Evolutionary conservation across 2,888 invertebrate species (phyloP).

Genomic region (Crioceris asparagi): DNA sequence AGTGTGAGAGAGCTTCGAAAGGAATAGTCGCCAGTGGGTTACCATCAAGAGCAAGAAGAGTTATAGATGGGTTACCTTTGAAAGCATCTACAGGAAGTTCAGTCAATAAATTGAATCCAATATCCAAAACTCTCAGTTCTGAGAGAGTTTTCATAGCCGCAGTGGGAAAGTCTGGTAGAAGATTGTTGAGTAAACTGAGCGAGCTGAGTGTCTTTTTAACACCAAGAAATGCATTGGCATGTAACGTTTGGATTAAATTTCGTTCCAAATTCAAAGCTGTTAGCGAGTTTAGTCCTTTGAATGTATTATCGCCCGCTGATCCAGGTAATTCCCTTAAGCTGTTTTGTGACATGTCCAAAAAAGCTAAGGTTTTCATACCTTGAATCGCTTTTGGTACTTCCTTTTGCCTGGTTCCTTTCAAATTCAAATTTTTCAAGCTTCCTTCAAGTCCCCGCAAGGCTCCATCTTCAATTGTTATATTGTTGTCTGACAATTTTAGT

Average conservation of each 20-base stretch:
- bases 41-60: conserved; percentile 79
- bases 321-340: conserved; percentile 73
- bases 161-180: conserved; percentile 78
- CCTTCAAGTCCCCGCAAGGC: conserved; percentile 72
- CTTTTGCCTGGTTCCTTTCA: conserved; percentile 77
- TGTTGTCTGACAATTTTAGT: conserved; percentile 79
- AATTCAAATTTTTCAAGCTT: conserved; percentile 76
- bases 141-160: conserved; percentile 65
- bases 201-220: conserved; percentile 76
- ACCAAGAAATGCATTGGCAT: conserved; percentile 66
- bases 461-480: conserved; percentile 58
- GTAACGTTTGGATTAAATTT: conserved; percentile 71
- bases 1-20: conserved; percentile 61
- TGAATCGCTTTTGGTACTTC: conserved; percentile 68
- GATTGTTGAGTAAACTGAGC: conserved; percentile 78
- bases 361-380: conserved; percentile 69
- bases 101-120: conserved; percentile 83
- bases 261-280: conserved; percentile 82
- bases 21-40: conserved; percentile 81
- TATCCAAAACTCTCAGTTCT: conserved; percentile 79
- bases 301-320: conserved; percentile 48
- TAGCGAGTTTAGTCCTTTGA: conserved; percentile 68
- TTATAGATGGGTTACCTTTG: conserved; percentile 70
- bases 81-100: conserved; percentile 73
- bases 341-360: conserved; percentile 83